Base-by-base conservation (phyloP, 1,140 invertebrate genomes). In the Proales similis region DNA sequence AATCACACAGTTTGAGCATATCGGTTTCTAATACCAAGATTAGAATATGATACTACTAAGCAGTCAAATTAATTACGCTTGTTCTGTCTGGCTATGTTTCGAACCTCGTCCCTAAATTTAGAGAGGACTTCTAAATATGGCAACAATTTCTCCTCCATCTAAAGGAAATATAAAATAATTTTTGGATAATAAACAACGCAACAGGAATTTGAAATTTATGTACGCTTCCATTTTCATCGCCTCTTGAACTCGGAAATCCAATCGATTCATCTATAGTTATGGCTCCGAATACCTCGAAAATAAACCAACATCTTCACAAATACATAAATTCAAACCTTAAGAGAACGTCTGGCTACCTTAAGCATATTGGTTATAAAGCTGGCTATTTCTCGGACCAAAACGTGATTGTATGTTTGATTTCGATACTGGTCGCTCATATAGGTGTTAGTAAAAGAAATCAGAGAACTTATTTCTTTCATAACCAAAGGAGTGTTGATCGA, bases 401-500 rank as follows among this genome's bases (percentile, higher is more conserved):
- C 67, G 38, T 72, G 67, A 69, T 81, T 79, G 19, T 70, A 68
- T 24, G 38, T 30, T 17, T 66, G 67, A 32, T 70, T 65, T 32
- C 64, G 27, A 69, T 81, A 79, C 61, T 79, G 79, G 64, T 82
- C 79, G 29, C 83, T 83, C 47, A 93, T 81, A 71, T 95, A 97
- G 48, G 87, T 79, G 76, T 98, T 96, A 38, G 82, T 80, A 27
- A 82, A 75, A 2, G 82, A 80, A 4, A 97, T 83, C 45, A 96
- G 74, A 66, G 91, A 87, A 65, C 87, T 79, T 4, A 98, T 78
- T 4, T 78, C 77, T 69, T 96, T 90, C 27, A 98, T 71, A 0
- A 84, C 84, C 19, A 80, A 79, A 69, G 86, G 83, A 0, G 94
- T 98, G 75, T 99, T 90, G 53, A 99, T 82, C 71, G 93, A 96